phyloP scores from a whole-genome alignment of 2,113 vertebrate species.

The Sarotherodon lohbergeri region DNA sequence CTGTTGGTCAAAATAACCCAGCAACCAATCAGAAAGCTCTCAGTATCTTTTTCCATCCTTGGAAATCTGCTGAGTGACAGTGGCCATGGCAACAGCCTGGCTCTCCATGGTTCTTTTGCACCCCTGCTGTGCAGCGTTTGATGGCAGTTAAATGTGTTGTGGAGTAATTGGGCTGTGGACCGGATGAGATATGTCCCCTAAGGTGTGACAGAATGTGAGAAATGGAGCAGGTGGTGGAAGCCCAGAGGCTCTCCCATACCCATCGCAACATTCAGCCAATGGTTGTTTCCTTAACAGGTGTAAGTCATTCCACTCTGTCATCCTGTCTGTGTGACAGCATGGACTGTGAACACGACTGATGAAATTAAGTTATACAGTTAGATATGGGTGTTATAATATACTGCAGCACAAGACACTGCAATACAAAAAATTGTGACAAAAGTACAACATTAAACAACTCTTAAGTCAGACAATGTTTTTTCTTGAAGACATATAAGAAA shows the following conservation, averaged over 20 bases:
- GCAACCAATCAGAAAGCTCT: conserved; percentile 41
- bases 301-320: conserved; percentile 14
- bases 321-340: conserved; percentile 24
- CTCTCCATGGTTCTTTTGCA: conserved; percentile 33
- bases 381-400: background rate
- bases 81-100: conserved; percentile 67
- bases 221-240: conserved; percentile 63
- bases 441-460: background rate
- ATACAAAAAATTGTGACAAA: background rate
- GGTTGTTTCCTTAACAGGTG: conserved; percentile 33
- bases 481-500: background rate
- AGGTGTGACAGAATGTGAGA: conserved; percentile 72
- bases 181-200: conserved; percentile 60
- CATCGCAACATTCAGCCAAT: conserved; percentile 11
- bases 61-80: conserved; percentile 70
- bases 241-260: conserved; percentile 50
- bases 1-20: conserved; percentile 43
- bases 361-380: background rate
- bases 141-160: conserved; percentile 62
- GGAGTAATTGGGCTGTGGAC: conserved; percentile 67
- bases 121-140: conserved; percentile 56
- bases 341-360: background rate
- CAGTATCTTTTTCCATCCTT: conserved; percentile 27
- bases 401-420: background rate
- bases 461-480: background rate